phyloP scores from a whole-genome alignment of 1,140 invertebrate species.

The Zaprionus nigranus region DNA sequence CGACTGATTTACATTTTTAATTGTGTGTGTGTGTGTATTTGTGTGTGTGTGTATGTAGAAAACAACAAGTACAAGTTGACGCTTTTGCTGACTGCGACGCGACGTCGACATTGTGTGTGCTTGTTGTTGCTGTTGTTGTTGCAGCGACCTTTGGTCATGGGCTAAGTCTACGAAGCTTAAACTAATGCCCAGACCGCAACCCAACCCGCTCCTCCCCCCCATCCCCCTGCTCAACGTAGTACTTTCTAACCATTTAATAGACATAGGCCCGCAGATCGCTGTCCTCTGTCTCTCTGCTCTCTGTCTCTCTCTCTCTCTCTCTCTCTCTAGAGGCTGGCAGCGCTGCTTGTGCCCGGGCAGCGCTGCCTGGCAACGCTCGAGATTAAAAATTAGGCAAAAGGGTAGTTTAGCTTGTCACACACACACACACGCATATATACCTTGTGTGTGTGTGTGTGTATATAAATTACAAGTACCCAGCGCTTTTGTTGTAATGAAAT shows the following conservation, averaged over 20 bases:
- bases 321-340: background rate
- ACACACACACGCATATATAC: constrained; percentile 31
- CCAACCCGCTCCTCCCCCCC: background rate
- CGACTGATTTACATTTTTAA: constrained; percentile 81
- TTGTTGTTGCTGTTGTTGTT: background rate
- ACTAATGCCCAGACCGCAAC: constrained; percentile 23
- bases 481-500: constrained; percentile 76
- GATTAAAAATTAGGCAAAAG: constrained; percentile 82
- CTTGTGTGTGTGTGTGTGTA: constrained; percentile 12
- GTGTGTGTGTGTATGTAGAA: background rate
- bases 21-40: constrained; percentile 53
- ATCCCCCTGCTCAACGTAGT: constrained; percentile 3
- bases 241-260: constrained; percentile 44
- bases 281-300: background rate
- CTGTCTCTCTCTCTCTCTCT: background rate
- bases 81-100: background rate
- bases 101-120: background rate
- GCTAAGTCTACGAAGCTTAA: constrained; percentile 29
- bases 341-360: constrained; percentile 19
- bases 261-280: constrained; percentile 21
- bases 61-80: constrained; percentile 13
- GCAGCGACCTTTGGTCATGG: constrained; percentile 38
- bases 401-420: constrained; percentile 68
- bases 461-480: constrained; percentile 49
- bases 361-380: constrained; percentile 64